These are phyloP conservation scores for Lethenteron reissneri DNA, from an alignment of 2,113 vertebrate species.

Conservation along the genomic window DNA sequence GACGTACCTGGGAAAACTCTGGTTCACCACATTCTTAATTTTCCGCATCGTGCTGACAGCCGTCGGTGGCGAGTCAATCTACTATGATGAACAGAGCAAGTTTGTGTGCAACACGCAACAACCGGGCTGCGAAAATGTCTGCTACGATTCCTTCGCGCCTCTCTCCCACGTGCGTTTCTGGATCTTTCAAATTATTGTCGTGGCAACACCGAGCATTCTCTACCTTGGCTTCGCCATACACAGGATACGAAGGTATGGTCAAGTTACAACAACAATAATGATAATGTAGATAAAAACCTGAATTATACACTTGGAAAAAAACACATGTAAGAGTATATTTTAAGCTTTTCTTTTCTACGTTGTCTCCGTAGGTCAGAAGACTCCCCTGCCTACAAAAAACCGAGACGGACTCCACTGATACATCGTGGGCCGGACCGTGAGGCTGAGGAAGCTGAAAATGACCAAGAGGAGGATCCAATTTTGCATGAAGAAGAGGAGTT, in stretches of 20 bases:
- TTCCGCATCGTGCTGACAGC: neutral
- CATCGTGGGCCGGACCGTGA: slow-evolving; percentile 36
- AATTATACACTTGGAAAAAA: no score
- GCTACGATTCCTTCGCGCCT: neutral
- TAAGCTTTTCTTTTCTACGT: no score
- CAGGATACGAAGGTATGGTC: no score
- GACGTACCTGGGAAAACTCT: neutral
- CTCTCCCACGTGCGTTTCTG: slow-evolving; percentile 1
- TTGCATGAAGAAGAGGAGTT: slow-evolving; percentile 27
- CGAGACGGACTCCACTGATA: slow-evolving; percentile 24
- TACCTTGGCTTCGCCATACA: neutral
- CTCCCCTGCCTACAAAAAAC: slow-evolving; percentile 10
- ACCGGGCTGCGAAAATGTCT: neutral
- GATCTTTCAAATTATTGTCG: slow-evolving; percentile 1
- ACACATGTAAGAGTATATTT: no score
- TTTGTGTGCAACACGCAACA: neutral
- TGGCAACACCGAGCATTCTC: neutral
- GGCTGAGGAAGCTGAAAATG: slow-evolving; percentile 34
- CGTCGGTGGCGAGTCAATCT: slow-evolving; percentile 1
- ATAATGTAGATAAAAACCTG: no score
- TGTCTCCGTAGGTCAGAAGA: no score
- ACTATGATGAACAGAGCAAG: neutral
- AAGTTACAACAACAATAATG: no score
- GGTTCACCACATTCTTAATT: neutral
- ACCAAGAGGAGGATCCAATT: slow-evolving; percentile 73